Conservation (phyloP, 2,888 invertebrate species). For the Mythimna loreyi region DNA sequence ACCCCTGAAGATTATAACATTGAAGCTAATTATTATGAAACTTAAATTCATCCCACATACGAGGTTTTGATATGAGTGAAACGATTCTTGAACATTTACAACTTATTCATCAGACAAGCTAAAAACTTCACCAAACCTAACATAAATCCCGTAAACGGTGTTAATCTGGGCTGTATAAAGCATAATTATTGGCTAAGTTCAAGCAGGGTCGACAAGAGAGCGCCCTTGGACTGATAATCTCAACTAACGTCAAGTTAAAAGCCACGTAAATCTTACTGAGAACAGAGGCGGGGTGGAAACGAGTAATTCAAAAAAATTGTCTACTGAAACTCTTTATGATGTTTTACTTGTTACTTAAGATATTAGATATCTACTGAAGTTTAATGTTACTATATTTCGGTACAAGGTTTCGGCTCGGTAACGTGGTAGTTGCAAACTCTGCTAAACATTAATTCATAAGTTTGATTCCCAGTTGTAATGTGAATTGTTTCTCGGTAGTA, state of each 20-base stretch:
- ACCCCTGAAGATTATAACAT: neutral
- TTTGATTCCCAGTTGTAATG: neutral
- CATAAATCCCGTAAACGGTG: conserved; percentile 41
- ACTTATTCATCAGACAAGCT: neutral
- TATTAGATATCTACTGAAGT: conserved; percentile 16
- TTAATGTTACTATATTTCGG: neutral
- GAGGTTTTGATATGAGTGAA: neutral
- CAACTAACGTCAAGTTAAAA: conserved; percentile 79
- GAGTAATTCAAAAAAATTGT: conserved; percentile 40
- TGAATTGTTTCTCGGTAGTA: neutral
- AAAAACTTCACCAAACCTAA: neutral
- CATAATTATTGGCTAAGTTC: conserved; percentile 55
- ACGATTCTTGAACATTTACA: neutral
- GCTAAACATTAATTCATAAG: neutral
- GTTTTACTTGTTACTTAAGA: conserved; percentile 31
- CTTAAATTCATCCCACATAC: neutral
- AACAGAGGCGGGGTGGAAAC: conserved; percentile 61
- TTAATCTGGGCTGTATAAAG: conserved; percentile 38
- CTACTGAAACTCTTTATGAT: conserved; percentile 24
- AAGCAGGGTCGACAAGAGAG: conserved; percentile 64
- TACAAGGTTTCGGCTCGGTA: neutral
- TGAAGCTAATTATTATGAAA: neutral
- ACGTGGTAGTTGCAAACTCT: neutral
- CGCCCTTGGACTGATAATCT: conserved; percentile 79
- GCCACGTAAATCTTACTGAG: conserved; percentile 77